phyloP scores from a whole-genome alignment of 2,113 vertebrate species.

The Aptenodytes patagonicus region DNA sequence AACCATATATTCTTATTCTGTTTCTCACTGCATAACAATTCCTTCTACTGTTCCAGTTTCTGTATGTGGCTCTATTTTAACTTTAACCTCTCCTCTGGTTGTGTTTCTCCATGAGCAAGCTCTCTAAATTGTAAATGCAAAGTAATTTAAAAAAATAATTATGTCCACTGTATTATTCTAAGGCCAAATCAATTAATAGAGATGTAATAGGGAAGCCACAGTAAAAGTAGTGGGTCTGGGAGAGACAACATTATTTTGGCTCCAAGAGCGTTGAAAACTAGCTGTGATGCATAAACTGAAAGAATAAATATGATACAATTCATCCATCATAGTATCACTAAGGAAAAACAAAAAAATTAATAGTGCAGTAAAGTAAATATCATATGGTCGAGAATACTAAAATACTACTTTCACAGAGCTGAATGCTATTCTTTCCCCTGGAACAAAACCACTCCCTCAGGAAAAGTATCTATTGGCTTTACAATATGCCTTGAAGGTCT shows the following conservation, averaged over 20 bases:
- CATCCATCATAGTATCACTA: neutral
- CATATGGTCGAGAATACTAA: neutral
- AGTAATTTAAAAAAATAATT: neutral
- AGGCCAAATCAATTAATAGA: neutral
- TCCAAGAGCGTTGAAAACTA: neutral
- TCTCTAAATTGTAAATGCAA: neutral
- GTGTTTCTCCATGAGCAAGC: neutral
- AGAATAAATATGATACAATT: neutral
- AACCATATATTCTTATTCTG: neutral
- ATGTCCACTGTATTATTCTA: neutral
- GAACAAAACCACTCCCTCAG: neutral
- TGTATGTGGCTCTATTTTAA: neutral
- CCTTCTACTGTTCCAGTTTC: neutral
- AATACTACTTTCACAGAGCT: neutral
- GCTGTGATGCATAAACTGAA: neutral
- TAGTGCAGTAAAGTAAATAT: neutral
- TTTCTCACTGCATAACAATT: neutral
- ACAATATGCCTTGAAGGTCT: neutral
- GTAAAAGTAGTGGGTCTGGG: neutral
- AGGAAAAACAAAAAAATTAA: neutral
- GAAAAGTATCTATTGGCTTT: neutral
- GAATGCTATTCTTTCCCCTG: neutral
- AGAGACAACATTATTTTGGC: neutral
- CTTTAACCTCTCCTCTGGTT: neutral
- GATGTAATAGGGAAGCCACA: neutral